Evolutionary conservation across 2,797 vertebrate genomes (phyloP).

Genomic region (Mionectes olivaceus): DNA sequence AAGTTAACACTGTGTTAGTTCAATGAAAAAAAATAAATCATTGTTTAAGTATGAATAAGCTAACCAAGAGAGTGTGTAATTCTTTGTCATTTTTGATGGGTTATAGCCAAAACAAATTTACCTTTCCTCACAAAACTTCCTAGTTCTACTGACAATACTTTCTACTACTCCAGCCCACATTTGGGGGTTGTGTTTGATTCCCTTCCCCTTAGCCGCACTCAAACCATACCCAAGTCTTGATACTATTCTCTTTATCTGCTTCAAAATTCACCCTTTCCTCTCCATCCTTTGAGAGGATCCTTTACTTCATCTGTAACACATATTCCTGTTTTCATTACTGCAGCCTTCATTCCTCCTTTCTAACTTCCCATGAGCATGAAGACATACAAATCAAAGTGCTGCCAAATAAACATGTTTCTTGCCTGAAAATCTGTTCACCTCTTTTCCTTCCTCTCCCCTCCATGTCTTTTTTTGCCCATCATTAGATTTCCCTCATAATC

Average conservation of each 20-base stretch:
- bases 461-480: neutral
- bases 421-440: neutral
- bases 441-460: neutral
- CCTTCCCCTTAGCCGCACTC: neutral
- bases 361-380: neutral
- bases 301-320: neutral
- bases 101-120: neutral
- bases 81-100: neutral
- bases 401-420: conserved; percentile 9
- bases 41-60: neutral
- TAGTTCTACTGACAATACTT: neutral
- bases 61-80: neutral
- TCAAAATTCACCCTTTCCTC: neutral
- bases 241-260: neutral
- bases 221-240: neutral
- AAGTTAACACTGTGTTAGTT: neutral
- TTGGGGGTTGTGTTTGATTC: neutral
- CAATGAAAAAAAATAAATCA: neutral
- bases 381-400: neutral
- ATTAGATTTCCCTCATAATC: neutral
- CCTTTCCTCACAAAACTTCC: neutral
- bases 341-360: neutral
- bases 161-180: neutral
- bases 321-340: neutral
- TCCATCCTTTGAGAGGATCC: neutral